phyloP scores from a whole-genome alignment of 2,113 vertebrate genomes.

The Symphodus melops region DNA sequence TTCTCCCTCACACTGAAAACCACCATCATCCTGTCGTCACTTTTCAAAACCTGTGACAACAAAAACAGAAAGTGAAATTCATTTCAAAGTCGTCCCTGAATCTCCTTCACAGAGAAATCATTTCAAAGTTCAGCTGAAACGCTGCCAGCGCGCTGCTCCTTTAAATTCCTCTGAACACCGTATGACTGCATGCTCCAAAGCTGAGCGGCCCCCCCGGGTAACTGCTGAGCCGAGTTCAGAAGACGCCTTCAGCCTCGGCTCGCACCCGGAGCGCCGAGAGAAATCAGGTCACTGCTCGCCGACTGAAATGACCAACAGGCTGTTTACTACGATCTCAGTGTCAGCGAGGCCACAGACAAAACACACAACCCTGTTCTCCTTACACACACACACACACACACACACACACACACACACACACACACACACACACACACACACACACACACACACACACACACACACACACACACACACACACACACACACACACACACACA shows the following conservation, averaged over 20 bases:
- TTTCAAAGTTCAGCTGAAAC: background rate
- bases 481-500: background rate
- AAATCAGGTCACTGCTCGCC: slow-evolving; percentile 1
- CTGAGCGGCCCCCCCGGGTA: background rate
- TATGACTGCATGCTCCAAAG: background rate
- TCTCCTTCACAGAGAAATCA: background rate
- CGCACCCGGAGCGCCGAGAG: background rate
- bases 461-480: background rate
- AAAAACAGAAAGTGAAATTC: background rate
- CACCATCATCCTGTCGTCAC: background rate
- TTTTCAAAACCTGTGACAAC: background rate
- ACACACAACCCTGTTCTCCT: background rate
- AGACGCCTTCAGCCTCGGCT: background rate
- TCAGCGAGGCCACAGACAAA: background rate
- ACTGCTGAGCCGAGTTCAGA: background rate
- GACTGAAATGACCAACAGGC: background rate
- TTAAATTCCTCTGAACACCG: background rate
- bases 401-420: background rate
- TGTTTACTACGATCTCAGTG: background rate
- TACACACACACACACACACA: background rate
- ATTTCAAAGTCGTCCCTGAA: background rate
- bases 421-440: background rate
- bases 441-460: background rate
- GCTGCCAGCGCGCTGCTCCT: background rate
- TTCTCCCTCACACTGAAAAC: too few species aligned